Evolutionary conservation across 2,113 vertebrate genomes (phyloP), one percentile per base, ranked within the genome.

Genomic region (Alectura lathami): DNA sequence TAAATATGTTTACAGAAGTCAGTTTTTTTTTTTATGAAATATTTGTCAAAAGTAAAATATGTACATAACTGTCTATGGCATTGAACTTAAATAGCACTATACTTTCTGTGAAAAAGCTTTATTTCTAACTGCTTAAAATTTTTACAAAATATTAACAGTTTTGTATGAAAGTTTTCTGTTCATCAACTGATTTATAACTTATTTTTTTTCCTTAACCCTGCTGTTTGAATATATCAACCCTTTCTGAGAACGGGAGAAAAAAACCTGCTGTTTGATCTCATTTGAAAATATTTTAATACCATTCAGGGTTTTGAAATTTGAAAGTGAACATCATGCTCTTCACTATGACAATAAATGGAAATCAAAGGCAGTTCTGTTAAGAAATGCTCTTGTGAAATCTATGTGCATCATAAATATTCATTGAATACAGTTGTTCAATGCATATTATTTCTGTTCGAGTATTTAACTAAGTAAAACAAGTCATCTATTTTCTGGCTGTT

Each of bases 191-290:
- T 70, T 59, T 36, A 20, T 40, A 53, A 14, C 3, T 47, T n/a
- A n/a, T 11, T 11, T 6, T 27, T 4, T 17, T 8, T 5, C 8
- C 1, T 0, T 4, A 66, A 72, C 9, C 3, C 43, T 83, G 69
- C 24, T 74, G 38, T 48, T 30, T 62, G 56, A 87, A 40, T 48
- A 81, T 56, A 74, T 64, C 36, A 76, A 56, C 30, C 17, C 48
- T 57, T 94, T 75, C 51, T 79, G 47, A 82, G 36, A 78, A 89
- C 24, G 54, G 27, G 30, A 76, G 18, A 20, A 83, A 88, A 40
- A 69, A n/a, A 15, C 5, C 8, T 76, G 4, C 8, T 40, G 9
- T 48, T 80, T 40, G 7, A 6, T 38, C 17, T 70, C 30, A 16
- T 43, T 51, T 57, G 12, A 67, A 84, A 75, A 59, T 48, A 84